Conservation (phyloP, 2,113 vertebrate genomes). For the Alethe castanea region DNA sequence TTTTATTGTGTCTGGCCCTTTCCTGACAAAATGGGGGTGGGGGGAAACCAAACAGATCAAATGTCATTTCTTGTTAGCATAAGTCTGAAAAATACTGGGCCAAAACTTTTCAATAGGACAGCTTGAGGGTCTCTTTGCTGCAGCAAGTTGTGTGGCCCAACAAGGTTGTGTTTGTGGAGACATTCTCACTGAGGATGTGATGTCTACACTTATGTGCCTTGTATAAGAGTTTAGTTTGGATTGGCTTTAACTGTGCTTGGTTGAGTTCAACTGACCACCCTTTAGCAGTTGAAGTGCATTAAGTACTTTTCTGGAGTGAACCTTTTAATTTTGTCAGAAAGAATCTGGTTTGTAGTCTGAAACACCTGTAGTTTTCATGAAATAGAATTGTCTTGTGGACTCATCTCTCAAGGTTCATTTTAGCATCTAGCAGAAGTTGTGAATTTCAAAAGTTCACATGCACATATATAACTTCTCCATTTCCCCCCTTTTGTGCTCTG, state of each 20-base stretch:
- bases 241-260: background rate
- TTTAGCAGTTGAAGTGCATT: background rate
- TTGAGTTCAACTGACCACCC: background rate
- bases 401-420: background rate
- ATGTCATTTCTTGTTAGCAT: background rate
- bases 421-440: background rate
- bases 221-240: background rate
- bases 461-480: background rate
- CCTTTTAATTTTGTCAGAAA: background rate
- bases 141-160: background rate
- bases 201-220: background rate
- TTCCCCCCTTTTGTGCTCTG: background rate
- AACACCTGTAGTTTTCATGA: background rate
- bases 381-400: background rate
- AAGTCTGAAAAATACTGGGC: background rate
- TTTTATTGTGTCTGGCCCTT: background rate
- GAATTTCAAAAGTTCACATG: background rate
- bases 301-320: background rate
- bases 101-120: background rate
- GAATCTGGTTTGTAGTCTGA: background rate
- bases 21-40: background rate
- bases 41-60: background rate
- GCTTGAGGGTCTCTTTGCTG: background rate
- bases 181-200: background rate
- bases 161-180: background rate